phyloP scores from a whole-genome alignment of 2,797 vertebrate species.

The Syngnathus rostellatus region DNA sequence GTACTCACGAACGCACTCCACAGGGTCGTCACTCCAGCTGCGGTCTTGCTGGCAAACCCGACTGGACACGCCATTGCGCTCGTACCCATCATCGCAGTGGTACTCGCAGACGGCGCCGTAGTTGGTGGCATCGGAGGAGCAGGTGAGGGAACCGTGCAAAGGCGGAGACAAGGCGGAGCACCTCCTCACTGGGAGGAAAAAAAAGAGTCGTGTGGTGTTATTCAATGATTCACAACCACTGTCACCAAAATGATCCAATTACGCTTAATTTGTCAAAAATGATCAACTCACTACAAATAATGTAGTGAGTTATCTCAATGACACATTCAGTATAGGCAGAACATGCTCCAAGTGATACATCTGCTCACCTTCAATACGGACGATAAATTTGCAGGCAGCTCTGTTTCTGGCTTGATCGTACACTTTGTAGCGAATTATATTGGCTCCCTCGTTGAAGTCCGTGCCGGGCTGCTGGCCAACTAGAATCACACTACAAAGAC shows the following conservation, averaged over 20 bases:
- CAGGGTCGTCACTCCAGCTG: conserved; percentile 76
- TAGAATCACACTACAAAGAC: conserved; percentile 71
- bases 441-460: conserved; percentile 78
- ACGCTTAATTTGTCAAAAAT: too few relatives aligned
- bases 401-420: conserved; percentile 87
- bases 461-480: conserved; percentile 78
- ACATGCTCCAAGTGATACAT: background rate
- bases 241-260: too few relatives aligned
- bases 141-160: conserved; percentile 80
- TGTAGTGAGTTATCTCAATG: too few relatives aligned
- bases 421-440: conserved; percentile 82
- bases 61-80: conserved; percentile 70
- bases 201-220: background rate
- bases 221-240: too few relatives aligned
- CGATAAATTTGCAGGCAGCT: conserved; percentile 90
- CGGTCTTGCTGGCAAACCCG: conserved; percentile 81
- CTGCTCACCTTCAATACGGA: conserved; percentile 83
- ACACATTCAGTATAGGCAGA: too few relatives aligned
- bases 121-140: conserved; percentile 81
- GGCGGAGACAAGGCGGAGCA: conserved; percentile 76
- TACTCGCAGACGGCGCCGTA: conserved; percentile 87
- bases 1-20: conserved; percentile 70
- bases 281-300: too few relatives aligned
- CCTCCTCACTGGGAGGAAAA: conserved; percentile 64
- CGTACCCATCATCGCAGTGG: conserved; percentile 81